Evolutionary conservation across 2,888 invertebrate genomes (phyloP).

Genomic region (Incurvaria masculella): DNA sequence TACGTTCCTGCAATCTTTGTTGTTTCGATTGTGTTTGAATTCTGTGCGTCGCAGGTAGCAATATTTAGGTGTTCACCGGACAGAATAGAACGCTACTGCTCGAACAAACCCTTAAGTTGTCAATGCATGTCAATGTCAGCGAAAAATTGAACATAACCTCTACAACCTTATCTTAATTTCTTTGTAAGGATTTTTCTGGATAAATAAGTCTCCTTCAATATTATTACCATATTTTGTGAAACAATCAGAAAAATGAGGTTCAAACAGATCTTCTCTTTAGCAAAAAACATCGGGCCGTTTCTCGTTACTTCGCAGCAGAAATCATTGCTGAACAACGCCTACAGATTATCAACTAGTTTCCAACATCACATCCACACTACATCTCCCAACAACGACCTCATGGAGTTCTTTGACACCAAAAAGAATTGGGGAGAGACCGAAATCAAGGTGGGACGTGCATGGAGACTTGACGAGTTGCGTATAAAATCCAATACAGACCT

Average conservation of each 20-base stretch:
- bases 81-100: too few species aligned
- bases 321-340: neutral
- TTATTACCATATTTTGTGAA: too few species aligned
- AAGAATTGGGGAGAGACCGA: slow-evolving; percentile 78
- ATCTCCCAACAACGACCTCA: slow-evolving; percentile 48
- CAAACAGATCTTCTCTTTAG: neutral
- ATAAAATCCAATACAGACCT: slow-evolving; percentile 94
- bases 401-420: slow-evolving; percentile 88
- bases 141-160: too few species aligned
- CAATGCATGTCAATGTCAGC: too few species aligned
- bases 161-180: too few species aligned
- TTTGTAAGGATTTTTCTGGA: too few species aligned
- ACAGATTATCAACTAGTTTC: neutral
- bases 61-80: too few species aligned
- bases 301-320: neutral
- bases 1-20: too few species aligned
- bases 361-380: slow-evolving; percentile 33
- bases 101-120: too few species aligned
- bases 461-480: slow-evolving; percentile 87
- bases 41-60: too few species aligned
- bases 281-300: neutral
- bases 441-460: slow-evolving; percentile 80
- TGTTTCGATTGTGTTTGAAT: too few species aligned
- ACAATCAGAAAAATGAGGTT: neutral
- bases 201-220: too few species aligned